phyloP scores from a whole-genome alignment of 2,113 vertebrate species.

The Chlorodrepanis virens region DNA sequence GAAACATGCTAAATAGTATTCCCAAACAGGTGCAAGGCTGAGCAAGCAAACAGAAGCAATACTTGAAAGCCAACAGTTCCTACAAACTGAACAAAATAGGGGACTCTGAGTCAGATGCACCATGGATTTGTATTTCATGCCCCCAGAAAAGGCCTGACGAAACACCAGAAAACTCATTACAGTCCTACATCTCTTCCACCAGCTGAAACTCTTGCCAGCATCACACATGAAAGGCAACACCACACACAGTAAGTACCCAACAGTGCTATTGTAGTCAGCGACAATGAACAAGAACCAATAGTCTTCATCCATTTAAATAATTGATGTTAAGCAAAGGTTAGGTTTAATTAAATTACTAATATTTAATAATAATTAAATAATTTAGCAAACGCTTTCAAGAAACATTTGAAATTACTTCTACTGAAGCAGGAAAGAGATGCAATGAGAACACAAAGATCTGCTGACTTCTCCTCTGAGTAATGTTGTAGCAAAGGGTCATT shows the following conservation, averaged over 20 bases:
- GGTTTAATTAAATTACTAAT: not conserved
- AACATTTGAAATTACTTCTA: not conserved
- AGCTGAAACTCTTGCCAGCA: not conserved
- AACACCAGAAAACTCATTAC: not conserved
- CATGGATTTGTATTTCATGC: not conserved
- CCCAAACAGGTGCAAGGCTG: not conserved
- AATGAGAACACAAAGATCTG: not conserved
- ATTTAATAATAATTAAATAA: not conserved
- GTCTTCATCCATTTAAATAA: not conserved
- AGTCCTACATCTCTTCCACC: not conserved
- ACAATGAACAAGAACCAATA: not conserved
- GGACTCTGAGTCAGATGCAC: not conserved
- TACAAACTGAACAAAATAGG: not conserved
- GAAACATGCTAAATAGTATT: rapidly evolving
- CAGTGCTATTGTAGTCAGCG: not conserved
- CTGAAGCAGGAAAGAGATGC: not conserved
- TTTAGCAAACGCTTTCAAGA: not conserved
- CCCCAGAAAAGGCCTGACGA: not conserved
- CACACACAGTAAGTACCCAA: not conserved
- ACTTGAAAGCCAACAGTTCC: not conserved
- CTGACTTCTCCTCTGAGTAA: not conserved
- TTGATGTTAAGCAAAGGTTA: not conserved
- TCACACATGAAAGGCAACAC: not conserved
- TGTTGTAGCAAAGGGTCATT: not conserved
- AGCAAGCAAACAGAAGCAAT: not conserved